A percentile compares a stretch with the other conserved stretches of the same genome.
Evolutionary conservation across 2,888 invertebrate genomes (phyloP).

Genomic region (Aethes cnicana): DNA sequence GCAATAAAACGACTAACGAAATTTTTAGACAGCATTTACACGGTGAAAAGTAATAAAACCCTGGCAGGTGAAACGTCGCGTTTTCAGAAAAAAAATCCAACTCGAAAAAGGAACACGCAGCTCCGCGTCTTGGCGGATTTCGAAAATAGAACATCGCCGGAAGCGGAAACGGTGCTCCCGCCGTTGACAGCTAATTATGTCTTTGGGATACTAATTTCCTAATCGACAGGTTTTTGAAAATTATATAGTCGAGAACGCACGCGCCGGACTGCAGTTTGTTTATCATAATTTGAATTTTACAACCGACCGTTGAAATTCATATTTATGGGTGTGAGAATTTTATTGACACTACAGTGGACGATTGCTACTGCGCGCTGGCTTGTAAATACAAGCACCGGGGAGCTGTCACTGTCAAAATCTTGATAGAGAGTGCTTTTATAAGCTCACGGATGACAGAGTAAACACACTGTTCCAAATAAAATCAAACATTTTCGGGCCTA

Average conservation of each 20-base stretch:
- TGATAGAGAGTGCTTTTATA: slow-evolving; percentile 61
- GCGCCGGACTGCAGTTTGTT: slow-evolving; percentile 57
- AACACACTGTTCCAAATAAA: slow-evolving; percentile 52
- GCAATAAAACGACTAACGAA: slow-evolving; percentile 78
- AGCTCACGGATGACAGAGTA: slow-evolving; percentile 56
- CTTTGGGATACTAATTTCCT: slow-evolving; percentile 68
- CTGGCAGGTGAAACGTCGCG: slow-evolving; percentile 63
- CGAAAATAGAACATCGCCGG: slow-evolving; percentile 76
- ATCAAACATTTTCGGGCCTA: slow-evolving; percentile 39
- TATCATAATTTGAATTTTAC: slow-evolving; percentile 72
- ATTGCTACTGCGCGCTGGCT: slow-evolving; percentile 45
- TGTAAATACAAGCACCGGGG: slow-evolving; percentile 43
- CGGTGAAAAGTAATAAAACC: slow-evolving; percentile 63
- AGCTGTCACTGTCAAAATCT: slow-evolving; percentile 59
- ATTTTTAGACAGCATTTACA: slow-evolving; percentile 77
- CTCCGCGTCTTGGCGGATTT: slow-evolving; percentile 65
- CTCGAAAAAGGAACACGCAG: slow-evolving; percentile 41
- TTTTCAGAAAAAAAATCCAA: slow-evolving; percentile 41
- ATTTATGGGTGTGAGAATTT: slow-evolving; percentile 66
- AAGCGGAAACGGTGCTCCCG: slow-evolving; percentile 75
- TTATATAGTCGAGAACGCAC: slow-evolving; percentile 39
- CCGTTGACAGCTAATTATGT: slow-evolving; percentile 80
- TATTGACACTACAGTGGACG: slow-evolving; percentile 60
- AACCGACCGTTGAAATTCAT: slow-evolving; percentile 66
- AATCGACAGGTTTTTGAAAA: slow-evolving; percentile 72